Base-by-base conservation (phyloP, 2,888 invertebrate species). In the Zhuqinia jingwanae region DNA sequence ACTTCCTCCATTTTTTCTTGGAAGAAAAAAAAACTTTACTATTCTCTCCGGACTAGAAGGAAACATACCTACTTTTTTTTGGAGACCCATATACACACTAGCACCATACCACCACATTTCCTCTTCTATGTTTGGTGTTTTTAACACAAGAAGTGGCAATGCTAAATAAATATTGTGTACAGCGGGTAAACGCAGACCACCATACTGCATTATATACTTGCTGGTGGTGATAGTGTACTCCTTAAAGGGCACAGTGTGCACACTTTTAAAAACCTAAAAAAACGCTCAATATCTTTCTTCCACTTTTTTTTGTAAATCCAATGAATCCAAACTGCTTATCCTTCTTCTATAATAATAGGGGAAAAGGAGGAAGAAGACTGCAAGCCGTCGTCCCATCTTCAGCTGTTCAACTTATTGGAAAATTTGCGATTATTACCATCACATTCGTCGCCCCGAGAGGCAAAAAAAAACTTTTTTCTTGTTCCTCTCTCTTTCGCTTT, bases 401-500 rank as follows among this genome's bases (percentile, higher is more conserved):
- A 50, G 27, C 70, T 25, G 70, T 50, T 70, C 65, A 20, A 30
- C 25, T 25, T 11, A 15, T 58, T 58, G 8, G 47, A 47, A 45
- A 70, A 70, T 70, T 70, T 70, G 50, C 50, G 70, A 70, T 36
- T 70, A 70, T 50, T 47, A 47, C 47, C 0, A 70, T 70, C 70
- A 70, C 70, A 70, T 70, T 47, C 70, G 10, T 70, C 13, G 8
- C n/a, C 11, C n/a, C n/a, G 1, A 50, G 25, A 47, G 47, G 22
- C 27, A 8, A n/a, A 70, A 70, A 47, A 50, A 70, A 77, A 77
- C 77, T 77, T 77, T 76, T 36, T 15, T n/a, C 17, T 73, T 17
- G n/a, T n/a, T 50, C 15, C 13, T 6, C 75, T 20, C 36, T 20
- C 53, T 42, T 42, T 68, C 10, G 6, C 53, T 20, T 50, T 58